Percentiles rank a stretch among this genome's conserved stretches.
Conservation (phyloP, 2,888 invertebrate genomes). For the Tholera decimalis region DNA sequence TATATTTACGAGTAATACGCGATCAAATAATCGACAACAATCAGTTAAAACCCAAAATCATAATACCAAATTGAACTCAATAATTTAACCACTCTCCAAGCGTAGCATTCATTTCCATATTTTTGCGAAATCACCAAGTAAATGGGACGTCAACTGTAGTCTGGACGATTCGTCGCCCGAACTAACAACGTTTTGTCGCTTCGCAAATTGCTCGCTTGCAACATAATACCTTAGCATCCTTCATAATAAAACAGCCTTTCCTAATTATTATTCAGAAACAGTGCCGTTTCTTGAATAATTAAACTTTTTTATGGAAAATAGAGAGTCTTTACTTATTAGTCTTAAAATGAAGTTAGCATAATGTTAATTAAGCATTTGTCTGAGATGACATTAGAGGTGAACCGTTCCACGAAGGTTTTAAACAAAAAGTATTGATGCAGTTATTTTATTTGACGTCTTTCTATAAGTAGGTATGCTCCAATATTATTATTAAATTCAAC, state of each 20-base stretch:
- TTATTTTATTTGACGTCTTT: background rate
- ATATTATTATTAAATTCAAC: background rate
- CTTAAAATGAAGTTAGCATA: constrained; percentile 62
- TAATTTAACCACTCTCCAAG: constrained; percentile 19
- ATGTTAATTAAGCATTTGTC: constrained; percentile 61
- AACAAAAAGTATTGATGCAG: background rate
- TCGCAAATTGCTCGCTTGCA: constrained; percentile 65
- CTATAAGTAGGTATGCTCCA: background rate
- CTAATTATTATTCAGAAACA: constrained; percentile 66
- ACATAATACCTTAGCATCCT: constrained; percentile 61
- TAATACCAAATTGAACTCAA: constrained; percentile 24
- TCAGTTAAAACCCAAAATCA: background rate
- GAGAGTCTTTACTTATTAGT: constrained; percentile 63
- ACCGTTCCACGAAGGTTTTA: background rate
- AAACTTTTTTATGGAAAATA: constrained; percentile 67
- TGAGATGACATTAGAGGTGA: constrained; percentile 33
- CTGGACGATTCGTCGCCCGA: constrained; percentile 44
- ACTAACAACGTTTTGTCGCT: constrained; percentile 66
- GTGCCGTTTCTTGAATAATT: constrained; percentile 65
- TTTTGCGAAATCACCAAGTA: constrained; percentile 54
- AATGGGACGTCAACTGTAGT: constrained; percentile 51
- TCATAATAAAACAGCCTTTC: constrained; percentile 60
- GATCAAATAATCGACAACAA: background rate
- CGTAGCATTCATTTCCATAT: constrained; percentile 48
- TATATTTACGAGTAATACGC: background rate